phyloP scores from a whole-genome alignment of 2,797 vertebrate species.

The Lagodon rhomboides region DNA sequence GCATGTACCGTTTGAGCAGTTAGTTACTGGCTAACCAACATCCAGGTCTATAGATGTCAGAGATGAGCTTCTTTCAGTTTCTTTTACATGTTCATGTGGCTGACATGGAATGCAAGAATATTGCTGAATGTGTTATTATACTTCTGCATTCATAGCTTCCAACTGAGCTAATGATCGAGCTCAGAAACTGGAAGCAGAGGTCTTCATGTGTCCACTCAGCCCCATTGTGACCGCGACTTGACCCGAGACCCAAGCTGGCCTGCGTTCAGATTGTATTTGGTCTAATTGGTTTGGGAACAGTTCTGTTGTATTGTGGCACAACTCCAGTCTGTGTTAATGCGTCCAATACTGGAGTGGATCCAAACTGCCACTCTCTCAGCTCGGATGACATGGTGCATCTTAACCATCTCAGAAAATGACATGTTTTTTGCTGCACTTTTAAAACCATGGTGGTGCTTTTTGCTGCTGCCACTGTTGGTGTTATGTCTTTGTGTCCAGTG shows the following conservation, averaged over 20 bases:
- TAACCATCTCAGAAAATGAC: too few relatives aligned
- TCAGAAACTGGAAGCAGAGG: not conserved
- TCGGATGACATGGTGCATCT: too few relatives aligned
- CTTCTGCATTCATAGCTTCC: not conserved
- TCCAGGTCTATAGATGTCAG: not conserved
- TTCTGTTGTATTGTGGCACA: not conserved
- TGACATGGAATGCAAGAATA: too few relatives aligned
- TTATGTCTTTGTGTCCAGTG: too few relatives aligned
- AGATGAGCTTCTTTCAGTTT: not conserved
- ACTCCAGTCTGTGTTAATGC: not conserved
- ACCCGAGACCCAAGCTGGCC: not conserved
- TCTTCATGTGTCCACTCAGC: conserved; percentile 1
- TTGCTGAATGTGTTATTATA: not conserved
- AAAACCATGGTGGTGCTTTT: too few relatives aligned
- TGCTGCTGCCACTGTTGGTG: too few relatives aligned
- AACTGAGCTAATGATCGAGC: not conserved
- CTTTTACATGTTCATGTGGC: not conserved
- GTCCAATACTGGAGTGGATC: not conserved
- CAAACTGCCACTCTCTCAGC: not conserved
- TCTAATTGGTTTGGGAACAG: not conserved
- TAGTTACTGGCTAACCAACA: not conserved
- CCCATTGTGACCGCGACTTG: not conserved
- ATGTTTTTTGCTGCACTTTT: too few relatives aligned
- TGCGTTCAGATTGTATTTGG: not conserved
- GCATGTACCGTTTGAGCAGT: not conserved